These are phyloP conservation scores for Rotaria sp. DNA, from an alignment of 2,888 invertebrate species.

Conservation along the genomic window DNA sequence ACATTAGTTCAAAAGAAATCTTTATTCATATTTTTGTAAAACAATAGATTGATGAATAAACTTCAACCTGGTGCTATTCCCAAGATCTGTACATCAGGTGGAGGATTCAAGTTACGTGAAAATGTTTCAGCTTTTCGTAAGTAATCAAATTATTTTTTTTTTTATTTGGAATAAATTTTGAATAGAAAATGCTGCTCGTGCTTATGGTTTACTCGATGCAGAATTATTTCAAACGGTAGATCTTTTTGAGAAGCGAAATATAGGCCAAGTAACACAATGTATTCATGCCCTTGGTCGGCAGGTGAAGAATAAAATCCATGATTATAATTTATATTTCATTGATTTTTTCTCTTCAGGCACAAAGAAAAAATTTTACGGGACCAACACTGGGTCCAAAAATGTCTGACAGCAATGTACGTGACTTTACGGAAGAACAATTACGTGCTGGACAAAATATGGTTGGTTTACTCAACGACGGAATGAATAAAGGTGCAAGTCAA, in stretches of 20 bases:
- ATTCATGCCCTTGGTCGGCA: constrained; percentile 83
- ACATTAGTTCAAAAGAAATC: not conserved
- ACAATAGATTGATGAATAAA: constrained; percentile 74
- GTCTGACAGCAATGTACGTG: constrained; percentile 83
- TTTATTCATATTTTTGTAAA: not conserved
- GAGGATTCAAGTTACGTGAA: constrained; percentile 92
- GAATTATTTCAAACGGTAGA: constrained; percentile 99
- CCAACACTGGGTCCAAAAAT: constrained; percentile 78
- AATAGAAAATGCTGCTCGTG: constrained; percentile 66
- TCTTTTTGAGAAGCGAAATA: constrained; percentile 90
- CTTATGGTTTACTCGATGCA: constrained; percentile 90
- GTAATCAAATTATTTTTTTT: not conserved
- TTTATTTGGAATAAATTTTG: not conserved
- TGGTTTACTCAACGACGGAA: constrained; percentile 80
- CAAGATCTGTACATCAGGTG: constrained; percentile 91
- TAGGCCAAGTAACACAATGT: constrained; percentile 89
- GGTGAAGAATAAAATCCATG: constrained; percentile 53
- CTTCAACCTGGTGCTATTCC: constrained; percentile 83
- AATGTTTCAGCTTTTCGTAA: constrained; percentile 73
- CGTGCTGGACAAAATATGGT: constrained; percentile 73
- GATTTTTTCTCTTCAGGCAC: constrained; percentile 31
- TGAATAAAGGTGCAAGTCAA: constrained; percentile 69
- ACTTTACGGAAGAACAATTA: constrained; percentile 84
- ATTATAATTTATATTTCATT: not conserved
- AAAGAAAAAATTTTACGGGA: constrained; percentile 64